Percentiles rank a stretch among this genome's conserved stretches.
These are phyloP conservation scores for Hololepta plana DNA, from an alignment of 2,888 invertebrate genomes.

Conservation along the genomic window DNA sequence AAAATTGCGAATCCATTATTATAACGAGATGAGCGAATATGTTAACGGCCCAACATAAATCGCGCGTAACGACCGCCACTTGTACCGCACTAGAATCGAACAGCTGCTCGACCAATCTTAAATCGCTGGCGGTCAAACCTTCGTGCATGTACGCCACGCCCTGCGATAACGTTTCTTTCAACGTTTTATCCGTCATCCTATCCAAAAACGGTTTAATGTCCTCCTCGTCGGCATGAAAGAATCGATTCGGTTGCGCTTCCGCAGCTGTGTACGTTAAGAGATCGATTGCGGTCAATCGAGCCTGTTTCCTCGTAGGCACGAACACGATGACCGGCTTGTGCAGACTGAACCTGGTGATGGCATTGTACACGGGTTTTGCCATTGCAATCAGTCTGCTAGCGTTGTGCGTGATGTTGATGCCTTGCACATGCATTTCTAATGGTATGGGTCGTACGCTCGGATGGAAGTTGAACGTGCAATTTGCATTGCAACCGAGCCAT, in stretches of 20 bases:
- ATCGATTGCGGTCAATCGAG: slow-evolving; percentile 89
- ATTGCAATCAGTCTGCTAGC: slow-evolving; percentile 91
- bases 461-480: slow-evolving; percentile 95
- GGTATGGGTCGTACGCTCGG: slow-evolving; percentile 93
- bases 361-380: slow-evolving; percentile 95
- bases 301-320: slow-evolving; percentile 81
- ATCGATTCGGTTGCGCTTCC: slow-evolving; percentile 68
- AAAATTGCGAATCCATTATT: slow-evolving; percentile 90
- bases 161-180: slow-evolving; percentile 81
- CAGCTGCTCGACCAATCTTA: slow-evolving; percentile 80
- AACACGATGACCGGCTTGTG: slow-evolving; percentile 76
- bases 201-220: slow-evolving; percentile 81
- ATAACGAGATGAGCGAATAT: slow-evolving; percentile 88
- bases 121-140: slow-evolving; percentile 71
- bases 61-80: slow-evolving; percentile 80
- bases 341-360: slow-evolving; percentile 59
- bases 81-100: slow-evolving; percentile 87
- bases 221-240: slow-evolving; percentile 74
- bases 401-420: slow-evolving; percentile 95
- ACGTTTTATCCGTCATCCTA: slow-evolving; percentile 72
- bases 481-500: slow-evolving; percentile 89
- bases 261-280: slow-evolving; percentile 86
- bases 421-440: slow-evolving; percentile 89
- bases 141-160: slow-evolving; percentile 97
- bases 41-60: slow-evolving; percentile 83